Conservation (phyloP, 2,888 invertebrate species). For the Scotopteryx bipunctaria region DNA sequence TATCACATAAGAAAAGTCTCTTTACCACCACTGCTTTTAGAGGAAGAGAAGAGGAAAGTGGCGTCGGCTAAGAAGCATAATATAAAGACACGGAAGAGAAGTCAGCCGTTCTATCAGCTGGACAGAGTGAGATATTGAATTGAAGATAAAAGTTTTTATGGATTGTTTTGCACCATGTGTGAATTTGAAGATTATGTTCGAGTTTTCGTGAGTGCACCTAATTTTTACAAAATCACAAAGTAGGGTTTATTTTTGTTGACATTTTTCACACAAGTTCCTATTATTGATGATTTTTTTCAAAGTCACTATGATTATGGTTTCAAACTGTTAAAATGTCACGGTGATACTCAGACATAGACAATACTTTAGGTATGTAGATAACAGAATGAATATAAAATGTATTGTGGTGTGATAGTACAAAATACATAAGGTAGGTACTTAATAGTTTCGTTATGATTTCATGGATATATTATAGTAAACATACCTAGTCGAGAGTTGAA, state of each 20-base stretch:
- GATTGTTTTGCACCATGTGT: constrained; percentile 22
- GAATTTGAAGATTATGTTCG: constrained; percentile 13
- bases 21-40: constrained; percentile 69
- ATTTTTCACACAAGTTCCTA: neutral
- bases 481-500: constrained; percentile 1
- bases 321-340: neutral
- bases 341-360: neutral
- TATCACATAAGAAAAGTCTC: constrained; percentile 72
- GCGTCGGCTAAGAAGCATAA: constrained; percentile 63
- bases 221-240: constrained; percentile 3
- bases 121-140: constrained; percentile 49
- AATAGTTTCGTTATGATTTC: neutral
- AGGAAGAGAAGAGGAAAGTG: constrained; percentile 70
- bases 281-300: neutral
- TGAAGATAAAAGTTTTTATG: neutral
- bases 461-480: no score
- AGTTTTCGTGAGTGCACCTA: constrained; percentile 28
- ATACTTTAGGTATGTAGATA: neutral
- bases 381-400: neutral
- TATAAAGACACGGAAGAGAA: constrained; percentile 48
- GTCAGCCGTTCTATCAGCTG: constrained; percentile 45
- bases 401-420: neutral
- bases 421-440: neutral
- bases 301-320: no score
- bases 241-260: neutral